Base-by-base conservation (phyloP, 2,113 vertebrate species). In the Pungitius pungitius region DNA sequence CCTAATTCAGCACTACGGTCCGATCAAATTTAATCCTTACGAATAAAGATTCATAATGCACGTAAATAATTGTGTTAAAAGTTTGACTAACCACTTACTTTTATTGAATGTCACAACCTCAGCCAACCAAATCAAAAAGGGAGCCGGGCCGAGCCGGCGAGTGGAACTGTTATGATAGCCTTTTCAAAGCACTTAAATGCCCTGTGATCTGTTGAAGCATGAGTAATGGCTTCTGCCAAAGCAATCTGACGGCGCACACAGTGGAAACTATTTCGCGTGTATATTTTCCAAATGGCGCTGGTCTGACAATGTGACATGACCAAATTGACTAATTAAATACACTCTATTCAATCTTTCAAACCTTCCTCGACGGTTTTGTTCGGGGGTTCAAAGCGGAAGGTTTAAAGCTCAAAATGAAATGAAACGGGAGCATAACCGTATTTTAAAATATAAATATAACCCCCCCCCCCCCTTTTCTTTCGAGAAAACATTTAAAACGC, bases 231-330 rank as follows among this genome's bases (percentile, higher is more conserved):
- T 52, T 65, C 59, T 12, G 18, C 77, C 69, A 70, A 55, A 75
- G 69, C 69, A 70, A 66, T 58, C 45, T 65, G 51, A 63, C 49
- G 51, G 18, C 40, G 40, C 39, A 54, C 24, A 37, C 27, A 54
- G 63, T 47, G 40, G 26, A 72, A 83, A 74, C 24, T 47, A 49
- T 59, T 56, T 51, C 27, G 45, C 1, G 0, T 24, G 8, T 47
- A 40, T 35, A 39, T 67, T 86, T 86, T 77, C 12, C 30, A 77
- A 73, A 73, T 62, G 40, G 51, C 55, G 62, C n/a, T n/a, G 51
- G 22, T 69, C 27, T 82, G 35, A 75, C 52, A 43, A 33, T 27
- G 11, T 66, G 42, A 45, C 40, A 72, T 72, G 10, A 30, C 27
- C 17, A 0, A 73, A 58, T 75, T 40, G 55, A 27, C 8, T 24